Base-by-base conservation (phyloP, 2,888 invertebrate genomes). In the Pseudolycoriella hygida region DNA sequence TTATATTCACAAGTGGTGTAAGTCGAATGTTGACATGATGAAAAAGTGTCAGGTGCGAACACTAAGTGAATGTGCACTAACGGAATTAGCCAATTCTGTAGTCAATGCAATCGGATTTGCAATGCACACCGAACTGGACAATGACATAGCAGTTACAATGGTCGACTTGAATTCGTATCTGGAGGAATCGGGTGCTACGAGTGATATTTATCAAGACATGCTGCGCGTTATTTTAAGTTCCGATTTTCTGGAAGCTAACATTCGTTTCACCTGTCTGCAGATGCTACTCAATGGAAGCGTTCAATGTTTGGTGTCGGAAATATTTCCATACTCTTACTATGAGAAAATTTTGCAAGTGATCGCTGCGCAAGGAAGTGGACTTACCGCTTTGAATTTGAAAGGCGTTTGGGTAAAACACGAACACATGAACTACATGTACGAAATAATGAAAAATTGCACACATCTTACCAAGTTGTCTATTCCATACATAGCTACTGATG, bases 341-440 rank as follows among this genome's bases (percentile, higher is more conserved):
- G 73, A 73, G 49, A 75, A 74, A 61, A 75, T 80, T 53, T 64
- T 80, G 54, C 72, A 76, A 60, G 70, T 75, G 50, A 75, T 80
- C 53, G 67, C 69, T 4, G 70, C 70, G 17, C 76, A 76, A 60
- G 80, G 80, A 6, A 69, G 66, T 6, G 75, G 77, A 25, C 55
- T 80, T 51, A 72, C 74, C 40, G 62, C 73, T 31, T 68, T 80
- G 44, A 79, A 80, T 60, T 62, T 80, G 46, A 80, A 79, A 65
- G 80, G 80, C 12, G 75, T 80, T 30, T 80, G 80, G 80, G 75
- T 77, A 38, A 75, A 77, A 59, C 79, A 77, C 44, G 79, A 80
- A 50, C 73, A 77, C 53, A 69, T 79, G 54, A 62, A 70, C 46
- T 67, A 76, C 11, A 68, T 80, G 65, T 74, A 72, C 49, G 67